Conservation (phyloP, 2,888 invertebrate genomes). For the Phaedon cochleariae region DNA sequence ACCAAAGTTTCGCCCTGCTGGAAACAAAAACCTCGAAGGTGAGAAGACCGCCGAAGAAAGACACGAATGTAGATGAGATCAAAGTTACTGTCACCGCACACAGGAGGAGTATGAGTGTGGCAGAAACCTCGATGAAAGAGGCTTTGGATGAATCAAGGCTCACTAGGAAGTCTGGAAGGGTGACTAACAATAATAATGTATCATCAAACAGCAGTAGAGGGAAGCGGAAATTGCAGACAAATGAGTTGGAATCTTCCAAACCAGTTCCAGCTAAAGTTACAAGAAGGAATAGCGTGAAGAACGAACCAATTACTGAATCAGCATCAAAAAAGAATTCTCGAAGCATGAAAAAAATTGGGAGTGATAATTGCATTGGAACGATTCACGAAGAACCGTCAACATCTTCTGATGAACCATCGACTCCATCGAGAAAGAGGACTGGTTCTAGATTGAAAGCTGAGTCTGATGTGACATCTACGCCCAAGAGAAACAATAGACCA, state of each 20-base stretch:
- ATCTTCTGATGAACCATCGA: background rate
- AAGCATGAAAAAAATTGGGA: background rate
- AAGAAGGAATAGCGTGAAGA: background rate
- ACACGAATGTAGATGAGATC: constrained; percentile 29
- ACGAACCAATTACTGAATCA: background rate
- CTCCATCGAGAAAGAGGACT: background rate
- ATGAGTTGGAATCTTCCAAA: background rate
- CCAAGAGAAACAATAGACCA: background rate
- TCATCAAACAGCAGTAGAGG: background rate
- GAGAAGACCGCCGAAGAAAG: constrained; percentile 27
- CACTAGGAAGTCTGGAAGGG: constrained; percentile 15
- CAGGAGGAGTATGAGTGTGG: constrained; percentile 37
- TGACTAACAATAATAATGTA: constrained; percentile 15
- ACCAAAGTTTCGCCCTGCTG: constrained; percentile 39
- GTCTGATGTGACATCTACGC: background rate
- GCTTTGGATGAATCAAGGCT: background rate
- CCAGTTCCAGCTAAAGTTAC: background rate
- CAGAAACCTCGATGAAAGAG: constrained; percentile 19
- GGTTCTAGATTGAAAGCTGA: background rate
- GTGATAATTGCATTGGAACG: background rate
- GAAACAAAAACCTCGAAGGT: constrained; percentile 41
- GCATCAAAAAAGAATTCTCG: background rate
- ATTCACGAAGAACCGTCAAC: background rate
- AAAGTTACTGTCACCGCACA: constrained; percentile 37
- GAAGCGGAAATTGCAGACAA: constrained; percentile 7